Base-by-base conservation (phyloP, 2,113 vertebrate genomes). In the Xiphorhynchus elegans region DNA sequence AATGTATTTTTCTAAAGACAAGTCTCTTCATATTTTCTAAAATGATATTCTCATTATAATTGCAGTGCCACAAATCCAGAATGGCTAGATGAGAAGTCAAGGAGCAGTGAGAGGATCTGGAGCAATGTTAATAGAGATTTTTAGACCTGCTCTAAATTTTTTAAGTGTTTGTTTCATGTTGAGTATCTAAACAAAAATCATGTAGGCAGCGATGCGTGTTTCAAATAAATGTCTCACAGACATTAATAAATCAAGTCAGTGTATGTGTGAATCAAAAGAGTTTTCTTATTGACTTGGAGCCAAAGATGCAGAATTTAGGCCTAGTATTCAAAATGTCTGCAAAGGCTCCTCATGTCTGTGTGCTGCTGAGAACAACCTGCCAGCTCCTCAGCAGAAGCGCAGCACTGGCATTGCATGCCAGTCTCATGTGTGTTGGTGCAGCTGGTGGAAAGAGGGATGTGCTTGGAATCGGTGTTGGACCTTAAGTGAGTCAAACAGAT, bases 381-480 rank as follows among this genome's bases (percentile, higher is more conserved):
- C 18, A n/a, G 46, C 12, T 62, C 52, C 83, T 40, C 37, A 39
- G 26, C 37, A 67, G 31, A 55, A 42, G 29, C 5, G 8, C 39
- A 64, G 13, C 44, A 29, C 39, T 68, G 13, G 3, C 1, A 1
- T 37, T 26, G 35, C 25, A 5, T 0, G 3, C 17, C 42, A 14
- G 17, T 44, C 11, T 39, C 73, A 31, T 42, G 25, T 1, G 1
- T 68, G 44, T 76, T 13, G 2, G 7, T 50, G 3, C 16, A 26
- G 73, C 28, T 9, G 3, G 11, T 42, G 44, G 58, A 50, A 49
- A 50, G 67, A 75, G 25, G 4, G 10, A 17, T 62, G 18, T 70
- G 7, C 46, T 16, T 35, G 46, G 23, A 77, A 52, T 63, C 53
- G 93, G 23, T 89, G 63, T 17, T 93, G 55, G 39, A 31, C 67